phyloP scores from a whole-genome alignment of 2,888 invertebrate genomes.

The Nomada goodeniana region DNA sequence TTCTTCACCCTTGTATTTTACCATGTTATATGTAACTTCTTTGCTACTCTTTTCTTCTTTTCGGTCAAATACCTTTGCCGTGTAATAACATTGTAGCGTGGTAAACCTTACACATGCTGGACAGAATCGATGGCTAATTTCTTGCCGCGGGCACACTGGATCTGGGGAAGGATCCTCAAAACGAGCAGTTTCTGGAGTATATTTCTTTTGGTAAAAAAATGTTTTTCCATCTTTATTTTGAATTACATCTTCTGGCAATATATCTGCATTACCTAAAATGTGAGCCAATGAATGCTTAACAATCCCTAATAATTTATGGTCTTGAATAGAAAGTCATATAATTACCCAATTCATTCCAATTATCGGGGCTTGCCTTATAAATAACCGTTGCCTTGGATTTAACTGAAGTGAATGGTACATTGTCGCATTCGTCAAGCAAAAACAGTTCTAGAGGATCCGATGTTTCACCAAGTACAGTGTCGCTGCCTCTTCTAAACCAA shows the following conservation, averaged over 20 bases:
- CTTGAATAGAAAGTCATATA: not conserved
- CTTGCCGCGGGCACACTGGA: slow-evolving; percentile 62
- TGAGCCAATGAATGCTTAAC: slow-evolving; percentile 5
- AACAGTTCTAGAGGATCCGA: slow-evolving; percentile 91
- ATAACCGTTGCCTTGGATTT: slow-evolving; percentile 83
- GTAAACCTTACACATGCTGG: slow-evolving; percentile 77
- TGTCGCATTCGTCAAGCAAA: slow-evolving; percentile 90
- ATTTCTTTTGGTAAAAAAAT: slow-evolving; percentile 89
- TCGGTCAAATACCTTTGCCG: slow-evolving; percentile 68
- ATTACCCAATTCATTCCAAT: slow-evolving; percentile 90
- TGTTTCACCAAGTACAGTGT: slow-evolving; percentile 92
- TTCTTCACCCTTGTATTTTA: slow-evolving; percentile 87
- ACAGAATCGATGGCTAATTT: slow-evolving; percentile 81
- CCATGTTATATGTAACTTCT: slow-evolving; percentile 82
- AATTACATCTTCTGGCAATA: slow-evolving; percentile 60
- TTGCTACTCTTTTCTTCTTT: slow-evolving; percentile 66
- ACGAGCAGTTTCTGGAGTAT: slow-evolving; percentile 75
- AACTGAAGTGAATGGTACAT: slow-evolving; percentile 86
- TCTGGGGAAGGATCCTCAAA: slow-evolving; percentile 77
- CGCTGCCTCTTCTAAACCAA: slow-evolving; percentile 89
- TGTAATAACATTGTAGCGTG: slow-evolving; percentile 49
- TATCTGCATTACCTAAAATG: slow-evolving; percentile 71
- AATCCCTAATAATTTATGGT: not conserved
- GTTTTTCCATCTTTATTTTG: slow-evolving; percentile 86
- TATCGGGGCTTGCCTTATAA: slow-evolving; percentile 83